phyloP scores from a whole-genome alignment of 1,140 invertebrate species.

The Drosophila kikkawai region DNA sequence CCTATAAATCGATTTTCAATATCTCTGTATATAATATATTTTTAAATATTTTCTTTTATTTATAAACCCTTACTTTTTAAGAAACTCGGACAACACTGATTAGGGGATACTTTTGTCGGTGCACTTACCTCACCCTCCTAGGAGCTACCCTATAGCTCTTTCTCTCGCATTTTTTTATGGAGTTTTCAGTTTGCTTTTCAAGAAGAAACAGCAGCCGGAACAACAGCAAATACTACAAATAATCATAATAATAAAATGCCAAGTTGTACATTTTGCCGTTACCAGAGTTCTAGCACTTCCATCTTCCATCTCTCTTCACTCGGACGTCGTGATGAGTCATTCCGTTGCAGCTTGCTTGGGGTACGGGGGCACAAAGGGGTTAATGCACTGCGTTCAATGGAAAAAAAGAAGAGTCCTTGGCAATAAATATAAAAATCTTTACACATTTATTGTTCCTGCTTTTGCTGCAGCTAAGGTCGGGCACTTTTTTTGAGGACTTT shows the following conservation, averaged over 20 bases:
- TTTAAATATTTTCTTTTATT: too few relatives aligned
- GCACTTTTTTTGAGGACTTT: constrained; percentile 7
- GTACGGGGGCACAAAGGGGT: constrained; percentile 64
- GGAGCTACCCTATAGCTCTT: not conserved
- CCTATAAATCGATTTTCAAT: accelerated
- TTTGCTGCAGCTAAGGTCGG: constrained; percentile 8
- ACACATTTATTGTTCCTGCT: constrained; percentile 59
- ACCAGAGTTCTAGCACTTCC: constrained; percentile 35
- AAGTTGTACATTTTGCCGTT: constrained; percentile 75
- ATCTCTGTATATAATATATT: too few relatives aligned
- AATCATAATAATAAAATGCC: constrained; percentile 83
- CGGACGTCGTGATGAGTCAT: constrained; percentile 69
- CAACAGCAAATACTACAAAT: constrained; percentile 79
- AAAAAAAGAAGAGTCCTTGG: constrained; percentile 51
- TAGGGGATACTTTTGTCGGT: constrained; percentile 7
- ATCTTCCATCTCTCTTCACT: constrained; percentile 9
- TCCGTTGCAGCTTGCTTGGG: constrained; percentile 50
- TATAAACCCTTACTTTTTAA: not conserved
- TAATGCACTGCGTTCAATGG: constrained; percentile 69
- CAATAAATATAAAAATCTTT: constrained; percentile 82
- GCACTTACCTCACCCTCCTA: constrained; percentile 14
- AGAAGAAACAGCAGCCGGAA: constrained; percentile 65
- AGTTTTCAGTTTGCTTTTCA: constrained; percentile 79
- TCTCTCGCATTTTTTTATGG: constrained; percentile 67
- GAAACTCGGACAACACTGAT: not conserved